Evolutionary conservation across 2,888 invertebrate genomes (phyloP).

Genomic region (Uropetala carovei): DNA sequence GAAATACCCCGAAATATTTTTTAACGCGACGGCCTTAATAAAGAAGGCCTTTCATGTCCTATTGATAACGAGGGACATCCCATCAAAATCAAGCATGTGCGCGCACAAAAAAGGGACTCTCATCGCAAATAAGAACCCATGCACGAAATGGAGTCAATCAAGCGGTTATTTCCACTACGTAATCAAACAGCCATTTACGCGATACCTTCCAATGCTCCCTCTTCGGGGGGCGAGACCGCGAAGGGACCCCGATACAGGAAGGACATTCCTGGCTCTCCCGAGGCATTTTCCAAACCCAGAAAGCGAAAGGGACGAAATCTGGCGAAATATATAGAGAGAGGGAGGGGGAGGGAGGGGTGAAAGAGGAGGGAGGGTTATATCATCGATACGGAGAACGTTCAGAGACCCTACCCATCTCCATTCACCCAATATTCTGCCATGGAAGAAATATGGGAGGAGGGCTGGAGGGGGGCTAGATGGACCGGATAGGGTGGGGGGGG

Average conservation of each 20-base stretch:
- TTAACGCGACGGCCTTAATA: too few relatives aligned
- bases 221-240: background rate
- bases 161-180: slow-evolving; percentile 20
- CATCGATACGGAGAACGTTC: background rate
- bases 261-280: background rate
- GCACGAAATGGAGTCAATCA: background rate
- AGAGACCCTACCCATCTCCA: background rate
- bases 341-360: background rate
- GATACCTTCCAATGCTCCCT: background rate
- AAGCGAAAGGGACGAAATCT: slow-evolving; percentile 2
- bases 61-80: too few relatives aligned
- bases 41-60: too few relatives aligned
- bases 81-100: background rate
- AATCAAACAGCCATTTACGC: background rate
- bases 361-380: background rate
- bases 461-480: background rate
- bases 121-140: slow-evolving; percentile 1
- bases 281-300: slow-evolving; percentile 31
- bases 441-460: background rate
- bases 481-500: background rate
- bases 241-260: background rate
- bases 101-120: too few relatives aligned
- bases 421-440: too few relatives aligned
- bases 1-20: too few relatives aligned
- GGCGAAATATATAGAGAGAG: background rate